phyloP scores from a whole-genome alignment of 2,113 vertebrate genomes.

The Argyrosomus japonicus region DNA sequence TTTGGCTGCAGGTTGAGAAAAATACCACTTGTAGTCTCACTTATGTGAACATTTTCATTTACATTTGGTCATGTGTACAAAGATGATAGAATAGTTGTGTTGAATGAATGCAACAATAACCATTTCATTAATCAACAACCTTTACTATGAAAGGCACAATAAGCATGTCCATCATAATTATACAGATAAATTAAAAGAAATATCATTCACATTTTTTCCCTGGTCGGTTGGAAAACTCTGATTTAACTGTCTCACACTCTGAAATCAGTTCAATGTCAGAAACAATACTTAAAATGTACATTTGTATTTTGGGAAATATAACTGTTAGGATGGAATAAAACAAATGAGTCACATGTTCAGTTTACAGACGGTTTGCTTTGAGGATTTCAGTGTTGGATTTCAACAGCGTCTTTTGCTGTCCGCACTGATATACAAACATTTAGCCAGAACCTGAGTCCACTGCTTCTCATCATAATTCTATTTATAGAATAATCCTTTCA shows the following conservation, averaged over 20 bases:
- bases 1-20: background rate
- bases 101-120: background rate
- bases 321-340: background rate
- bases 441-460: background rate
- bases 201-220: background rate
- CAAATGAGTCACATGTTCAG: background rate
- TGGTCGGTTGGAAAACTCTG: background rate
- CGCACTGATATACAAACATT: background rate
- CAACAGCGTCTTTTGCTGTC: background rate
- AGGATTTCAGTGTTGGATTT: background rate
- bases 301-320: background rate
- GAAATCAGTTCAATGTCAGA: background rate
- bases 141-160: conserved; percentile 44
- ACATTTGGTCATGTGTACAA: background rate
- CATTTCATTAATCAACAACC: background rate
- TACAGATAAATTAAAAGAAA: conserved; percentile 29
- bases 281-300: background rate
- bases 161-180: background rate
- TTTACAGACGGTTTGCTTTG: background rate
- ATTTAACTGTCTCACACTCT: background rate
- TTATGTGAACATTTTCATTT: background rate
- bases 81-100: background rate
- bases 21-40: background rate
- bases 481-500: background rate
- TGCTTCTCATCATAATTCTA: too few species aligned